Evolutionary conservation across 1,140 invertebrate species (phyloP), one percentile per base, ranked within the genome.

Genomic region (Dryas iulia): DNA sequence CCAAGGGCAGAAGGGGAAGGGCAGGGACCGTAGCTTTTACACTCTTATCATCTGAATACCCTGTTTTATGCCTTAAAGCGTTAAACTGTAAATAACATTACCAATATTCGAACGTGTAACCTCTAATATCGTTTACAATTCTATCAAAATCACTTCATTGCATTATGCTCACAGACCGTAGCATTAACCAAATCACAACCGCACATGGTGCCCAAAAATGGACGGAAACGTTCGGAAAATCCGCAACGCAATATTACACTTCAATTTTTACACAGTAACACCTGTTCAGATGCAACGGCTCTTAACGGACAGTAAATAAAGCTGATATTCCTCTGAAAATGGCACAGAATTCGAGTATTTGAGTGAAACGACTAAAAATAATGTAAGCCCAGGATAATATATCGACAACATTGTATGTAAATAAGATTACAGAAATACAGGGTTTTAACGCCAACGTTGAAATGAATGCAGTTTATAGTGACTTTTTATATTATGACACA

Each of bases 201-300:
- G 39, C 39, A 47, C 14, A 47, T 47, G 39, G 39, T 21, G 18
- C 14, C 39, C 39, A 10, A 47, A 47, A 47, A 47, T 47, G 39
- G 18, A 47, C 39, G 39, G 39, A 21, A 47, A 47, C 21, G 14
- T 21, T 47, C 39, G 5, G 18, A 74, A 66, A 78, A 78, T 77
- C 75, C 62, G 65, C 71, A 69, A 77, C 64, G 67, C 69, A 84
- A 79, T 73, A 76, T 82, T 76, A 79, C 73, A 77, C 73, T 83
- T 74, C 76, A 84, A 81, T 81, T 84, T 78, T 79, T 84, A 72
- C 57, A 68, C 58, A 65, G 65, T 59, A 73, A 73, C 81, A 83
- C 81, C 81, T 83, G 81, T 65, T 73, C 66, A 75, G 63, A 62
- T 72, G 62, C 65, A 33, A 65, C 52, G 12, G 24, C 59, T 53